Evolutionary conservation across 2,797 vertebrate species (phyloP).

Genomic region (Anas bahamensis): DNA sequence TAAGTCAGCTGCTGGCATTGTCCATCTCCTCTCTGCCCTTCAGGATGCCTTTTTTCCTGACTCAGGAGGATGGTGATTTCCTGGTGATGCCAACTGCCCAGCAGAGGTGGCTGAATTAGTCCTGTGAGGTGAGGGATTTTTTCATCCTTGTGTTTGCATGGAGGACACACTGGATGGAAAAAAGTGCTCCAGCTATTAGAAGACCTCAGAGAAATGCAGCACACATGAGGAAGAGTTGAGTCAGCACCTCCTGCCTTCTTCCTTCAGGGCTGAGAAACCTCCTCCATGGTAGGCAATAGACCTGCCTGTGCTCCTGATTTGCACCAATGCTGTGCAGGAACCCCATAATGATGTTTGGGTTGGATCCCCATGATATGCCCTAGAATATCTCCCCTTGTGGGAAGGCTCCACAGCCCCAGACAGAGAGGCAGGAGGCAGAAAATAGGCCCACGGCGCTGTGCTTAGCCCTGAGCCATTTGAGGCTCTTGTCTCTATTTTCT

Average conservation of each 20-base stretch:
- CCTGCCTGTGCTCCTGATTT: not conserved
- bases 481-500: not conserved
- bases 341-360: not conserved
- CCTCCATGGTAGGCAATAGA: not conserved
- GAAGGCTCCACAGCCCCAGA: not conserved
- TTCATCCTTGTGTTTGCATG: not conserved
- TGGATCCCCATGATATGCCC: not conserved
- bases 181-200: not conserved
- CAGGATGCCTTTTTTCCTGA: not conserved
- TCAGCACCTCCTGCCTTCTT: not conserved
- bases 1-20: not conserved
- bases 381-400: fast-evolving
- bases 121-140: not conserved
- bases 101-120: not conserved
- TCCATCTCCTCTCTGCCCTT: not conserved
- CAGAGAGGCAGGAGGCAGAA: not conserved
- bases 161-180: not conserved
- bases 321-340: fast-evolving
- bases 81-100: not conserved
- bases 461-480: not conserved
- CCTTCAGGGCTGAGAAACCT: not conserved
- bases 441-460: fast-evolving
- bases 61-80: not conserved
- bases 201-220: not conserved
- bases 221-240: not conserved